Evolutionary conservation across 2,797 vertebrate genomes (phyloP).

Genomic region (Botia kubotai): DNA sequence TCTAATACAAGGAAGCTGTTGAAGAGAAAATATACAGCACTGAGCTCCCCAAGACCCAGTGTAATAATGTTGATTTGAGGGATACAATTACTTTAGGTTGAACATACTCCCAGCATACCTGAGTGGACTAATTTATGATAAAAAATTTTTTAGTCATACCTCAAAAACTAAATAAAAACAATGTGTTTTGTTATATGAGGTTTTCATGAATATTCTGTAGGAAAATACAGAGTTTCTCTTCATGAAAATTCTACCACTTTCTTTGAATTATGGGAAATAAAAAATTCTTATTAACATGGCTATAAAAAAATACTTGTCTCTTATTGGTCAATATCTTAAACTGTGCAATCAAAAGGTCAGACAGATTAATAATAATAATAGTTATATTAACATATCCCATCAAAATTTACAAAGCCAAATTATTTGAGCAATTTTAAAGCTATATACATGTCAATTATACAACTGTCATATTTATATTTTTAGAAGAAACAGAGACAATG

Average conservation of each 20-base stretch:
- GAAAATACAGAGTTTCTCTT: background rate
- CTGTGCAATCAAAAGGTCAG: background rate
- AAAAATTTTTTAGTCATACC: background rate
- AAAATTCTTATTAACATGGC: background rate
- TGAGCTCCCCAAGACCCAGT: background rate
- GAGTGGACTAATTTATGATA: background rate
- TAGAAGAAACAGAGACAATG: too few relatives aligned
- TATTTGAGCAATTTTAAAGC: too few relatives aligned
- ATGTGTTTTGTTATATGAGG: background rate
- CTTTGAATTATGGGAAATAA: slow-evolving; percentile 8
- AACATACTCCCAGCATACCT: background rate
- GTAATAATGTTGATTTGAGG: slow-evolving; percentile 26
- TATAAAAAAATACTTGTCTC: background rate
- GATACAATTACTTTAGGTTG: slow-evolving; percentile 14
- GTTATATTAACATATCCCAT: too few relatives aligned
- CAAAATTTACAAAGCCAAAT: background rate
- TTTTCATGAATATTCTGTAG: background rate
- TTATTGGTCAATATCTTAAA: background rate
- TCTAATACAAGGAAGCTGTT: background rate
- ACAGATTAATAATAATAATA: background rate
- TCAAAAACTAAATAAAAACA: background rate
- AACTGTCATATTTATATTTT: too few relatives aligned
- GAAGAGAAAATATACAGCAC: background rate
- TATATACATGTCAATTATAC: too few relatives aligned
- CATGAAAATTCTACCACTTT: background rate